Base-by-base conservation (phyloP, 1,140 invertebrate species). In the Hycleus phaleratus region DNA sequence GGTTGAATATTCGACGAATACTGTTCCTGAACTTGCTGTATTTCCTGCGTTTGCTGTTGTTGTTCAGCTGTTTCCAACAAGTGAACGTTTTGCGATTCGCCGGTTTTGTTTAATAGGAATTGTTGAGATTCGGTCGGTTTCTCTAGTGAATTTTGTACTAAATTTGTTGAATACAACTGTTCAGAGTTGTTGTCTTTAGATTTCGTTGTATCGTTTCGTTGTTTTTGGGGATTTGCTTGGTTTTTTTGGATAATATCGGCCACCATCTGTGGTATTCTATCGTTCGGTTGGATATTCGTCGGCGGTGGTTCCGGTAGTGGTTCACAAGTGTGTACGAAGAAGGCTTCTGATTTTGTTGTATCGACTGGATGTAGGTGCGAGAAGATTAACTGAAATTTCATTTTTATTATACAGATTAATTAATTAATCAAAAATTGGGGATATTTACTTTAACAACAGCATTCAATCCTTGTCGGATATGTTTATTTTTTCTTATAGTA, bases 261-360 rank as follows among this genome's bases (percentile, higher is more conserved):
- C 18, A 72, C 64, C 38, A 70, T 47, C 49, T 70, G 59, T n/a
- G 67, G 61, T 44, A 72, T 46, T 24, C 59, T 64, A 18, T 67
- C 63, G 54, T 67, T 65, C 8, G 64, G 51, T n/a, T 61, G 56
- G 4, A 62, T 50, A 25, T 50, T 12, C 7, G 51, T 63, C 51
- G 65, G 66, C 11, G 66, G 66, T 18, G 61, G 43, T 51, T 71
- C 68, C 38, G 56, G 45, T 50, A 68, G 63, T 5, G 71, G 66
- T n/a, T 67, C 57, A 63, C 72, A 73, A 25, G 57, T 55, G 54
- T 73, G 72, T 3, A 72, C 69, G 64, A 71, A 72, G 53, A 69
- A 72, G 43, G 68, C 38, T 56, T 56, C 67, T 39, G 62, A 52
- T 49, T 64, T 32, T 3, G 49, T 53, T 6, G 59, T 64, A 48